Percentiles rank a stretch among this genome's conserved stretches.
Conservation (phyloP, 2,797 vertebrate species). For the Sebastes minor region DNA sequence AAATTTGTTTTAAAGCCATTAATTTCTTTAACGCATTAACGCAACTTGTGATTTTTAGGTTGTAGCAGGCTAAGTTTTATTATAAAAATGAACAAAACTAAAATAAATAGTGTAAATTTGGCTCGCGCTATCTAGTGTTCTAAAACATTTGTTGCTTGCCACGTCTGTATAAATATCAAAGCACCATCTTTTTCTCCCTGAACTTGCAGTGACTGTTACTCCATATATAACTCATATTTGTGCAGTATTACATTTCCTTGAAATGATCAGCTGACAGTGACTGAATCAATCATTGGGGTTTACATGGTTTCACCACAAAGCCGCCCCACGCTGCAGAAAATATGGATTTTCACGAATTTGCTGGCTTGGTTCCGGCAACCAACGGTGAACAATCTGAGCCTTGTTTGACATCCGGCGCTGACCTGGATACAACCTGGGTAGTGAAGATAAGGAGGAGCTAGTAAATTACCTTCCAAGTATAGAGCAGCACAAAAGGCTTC, state of each 20-base stretch:
- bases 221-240: neutral
- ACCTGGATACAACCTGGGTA: slow-evolving; percentile 18
- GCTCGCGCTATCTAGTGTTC: accelerated
- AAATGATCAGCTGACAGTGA: neutral
- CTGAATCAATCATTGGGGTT: neutral
- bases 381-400: neutral
- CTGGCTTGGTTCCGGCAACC: neutral
- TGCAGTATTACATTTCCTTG: neutral
- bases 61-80: no score
- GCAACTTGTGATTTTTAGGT: no score
- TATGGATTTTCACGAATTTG: neutral
- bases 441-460: slow-evolving; percentile 29
- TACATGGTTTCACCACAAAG: neutral
- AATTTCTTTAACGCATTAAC: no score
- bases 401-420: slow-evolving; percentile 5
- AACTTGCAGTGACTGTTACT: neutral
- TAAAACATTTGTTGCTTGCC: neutral
- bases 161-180: neutral
- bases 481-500: neutral
- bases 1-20: no score
- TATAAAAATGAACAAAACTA: neutral
- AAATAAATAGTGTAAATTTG: neutral
- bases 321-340: neutral
- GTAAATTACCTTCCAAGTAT: slow-evolving; percentile 19
- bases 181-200: neutral